Conservation (phyloP, 1,140 invertebrate species). For the Drosophila arizonae region DNA sequence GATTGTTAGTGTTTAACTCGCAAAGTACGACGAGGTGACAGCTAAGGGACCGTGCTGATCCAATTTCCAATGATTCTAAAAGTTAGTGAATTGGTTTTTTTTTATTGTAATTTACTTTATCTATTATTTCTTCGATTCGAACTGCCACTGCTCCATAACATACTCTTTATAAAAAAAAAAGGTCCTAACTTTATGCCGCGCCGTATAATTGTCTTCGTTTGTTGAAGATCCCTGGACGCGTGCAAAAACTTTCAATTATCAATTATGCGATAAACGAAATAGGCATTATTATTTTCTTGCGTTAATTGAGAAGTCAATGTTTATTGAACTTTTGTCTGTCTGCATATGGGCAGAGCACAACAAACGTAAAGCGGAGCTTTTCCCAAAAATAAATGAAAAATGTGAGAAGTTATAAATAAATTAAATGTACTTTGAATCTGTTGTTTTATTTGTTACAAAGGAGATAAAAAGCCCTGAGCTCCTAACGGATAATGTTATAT, state of each 20-base stretch:
- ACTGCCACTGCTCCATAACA: slow-evolving; percentile 18
- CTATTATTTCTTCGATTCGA: slow-evolving; percentile 25
- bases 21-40: slow-evolving; percentile 3
- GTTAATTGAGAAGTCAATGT: slow-evolving; percentile 12
- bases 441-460: background rate
- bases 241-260: slow-evolving; percentile 52
- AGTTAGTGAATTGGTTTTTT: slow-evolving; percentile 23
- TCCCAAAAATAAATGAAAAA: background rate
- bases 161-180: background rate
- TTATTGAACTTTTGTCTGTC: slow-evolving; percentile 1
- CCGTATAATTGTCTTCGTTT: slow-evolving; percentile 62
- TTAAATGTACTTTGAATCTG: background rate
- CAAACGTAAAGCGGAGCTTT: background rate
- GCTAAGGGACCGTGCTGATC: slow-evolving; percentile 8
- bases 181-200: slow-evolving; percentile 13
- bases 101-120: slow-evolving; percentile 4
- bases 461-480: no score
- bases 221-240: slow-evolving; percentile 52
- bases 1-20: slow-evolving; percentile 67
- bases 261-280: slow-evolving; percentile 52
- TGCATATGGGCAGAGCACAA: slow-evolving; percentile 12
- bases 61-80: slow-evolving; percentile 25
- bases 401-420: slow-evolving; percentile 15
- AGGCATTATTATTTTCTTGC: slow-evolving; percentile 35
- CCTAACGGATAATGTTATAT: no score